Conservation (phyloP, 2,797 vertebrate genomes). For the Menidia menidia region DNA sequence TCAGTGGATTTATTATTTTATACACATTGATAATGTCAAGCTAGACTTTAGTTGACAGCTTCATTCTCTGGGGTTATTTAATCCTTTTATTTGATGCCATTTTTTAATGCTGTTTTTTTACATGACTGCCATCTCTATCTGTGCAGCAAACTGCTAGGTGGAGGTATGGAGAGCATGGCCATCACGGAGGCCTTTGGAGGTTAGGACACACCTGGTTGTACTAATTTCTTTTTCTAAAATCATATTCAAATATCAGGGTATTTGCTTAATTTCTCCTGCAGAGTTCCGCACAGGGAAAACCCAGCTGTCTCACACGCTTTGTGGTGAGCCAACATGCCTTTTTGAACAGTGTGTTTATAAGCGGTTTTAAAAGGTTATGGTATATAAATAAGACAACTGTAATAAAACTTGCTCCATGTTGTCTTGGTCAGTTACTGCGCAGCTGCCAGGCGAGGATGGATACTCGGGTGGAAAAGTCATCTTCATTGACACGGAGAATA, state of each 20-base stretch:
- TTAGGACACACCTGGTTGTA: constrained; percentile 61
- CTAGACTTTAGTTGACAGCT: too few relatives aligned
- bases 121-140: constrained; percentile 37
- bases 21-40: background rate
- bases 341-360: background rate
- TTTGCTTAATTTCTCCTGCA: constrained; percentile 65
- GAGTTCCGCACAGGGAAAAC: constrained; percentile 99
- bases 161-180: constrained; percentile 98
- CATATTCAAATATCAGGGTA: background rate
- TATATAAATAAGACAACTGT: background rate
- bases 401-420: background rate
- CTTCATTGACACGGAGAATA: constrained; percentile 98
- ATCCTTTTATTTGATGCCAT: too few relatives aligned
- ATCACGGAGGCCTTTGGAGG: constrained; percentile 99
- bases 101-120: background rate
- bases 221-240: background rate
- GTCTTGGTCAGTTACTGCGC: constrained; percentile 88
- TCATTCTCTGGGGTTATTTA: background rate
- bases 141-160: constrained; percentile 94
- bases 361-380: background rate
- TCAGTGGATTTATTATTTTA: background rate
- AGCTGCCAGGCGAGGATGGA: constrained; percentile 91
- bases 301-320: constrained; percentile 96
- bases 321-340: constrained; percentile 84
- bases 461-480: constrained; percentile 96